phyloP scores from a whole-genome alignment of 2,113 vertebrate species.

The Cottus gobio region DNA sequence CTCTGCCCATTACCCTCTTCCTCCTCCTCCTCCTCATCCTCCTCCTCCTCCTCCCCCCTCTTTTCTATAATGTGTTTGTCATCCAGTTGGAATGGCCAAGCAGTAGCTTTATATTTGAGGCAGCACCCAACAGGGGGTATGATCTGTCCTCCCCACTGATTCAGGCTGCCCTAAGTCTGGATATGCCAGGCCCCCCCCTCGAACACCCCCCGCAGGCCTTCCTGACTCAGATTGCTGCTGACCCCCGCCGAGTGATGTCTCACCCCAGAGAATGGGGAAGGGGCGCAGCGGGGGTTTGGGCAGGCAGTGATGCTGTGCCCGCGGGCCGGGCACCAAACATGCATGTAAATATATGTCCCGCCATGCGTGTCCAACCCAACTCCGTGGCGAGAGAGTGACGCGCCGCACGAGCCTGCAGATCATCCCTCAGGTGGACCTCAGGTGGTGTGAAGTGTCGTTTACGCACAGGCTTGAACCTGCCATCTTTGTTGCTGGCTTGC shows the following conservation, averaged over 20 bases:
- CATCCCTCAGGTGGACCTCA: slow-evolving; percentile 29
- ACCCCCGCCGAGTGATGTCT: slow-evolving; percentile 74
- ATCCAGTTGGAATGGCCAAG: slow-evolving; percentile 61
- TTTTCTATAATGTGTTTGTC: slow-evolving; percentile 51
- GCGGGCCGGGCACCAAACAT: slow-evolving; percentile 57
- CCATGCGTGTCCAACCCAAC: slow-evolving; percentile 45
- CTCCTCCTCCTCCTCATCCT: not conserved
- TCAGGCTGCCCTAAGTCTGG: slow-evolving; percentile 66
- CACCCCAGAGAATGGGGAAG: slow-evolving; percentile 64
- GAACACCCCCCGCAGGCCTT: slow-evolving; percentile 60
- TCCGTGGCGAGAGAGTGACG: slow-evolving; percentile 31
- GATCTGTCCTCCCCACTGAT: slow-evolving; percentile 58
- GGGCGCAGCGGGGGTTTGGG: slow-evolving; percentile 50
- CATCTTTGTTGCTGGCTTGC: slow-evolving; percentile 24
- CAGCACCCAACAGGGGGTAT: slow-evolving; percentile 59
- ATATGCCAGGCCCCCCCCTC: slow-evolving; percentile 59
- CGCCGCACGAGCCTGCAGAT: slow-evolving; percentile 22
- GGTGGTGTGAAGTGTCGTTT: not conserved
- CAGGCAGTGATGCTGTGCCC: slow-evolving; percentile 58
- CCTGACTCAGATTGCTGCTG: slow-evolving; percentile 74
- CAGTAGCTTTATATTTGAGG: slow-evolving; percentile 63
- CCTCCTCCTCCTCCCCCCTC: not conserved
- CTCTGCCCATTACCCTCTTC: slow-evolving; percentile 29
- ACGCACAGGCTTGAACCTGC: not conserved
- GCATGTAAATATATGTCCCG: slow-evolving; percentile 67